Conservation (phyloP, 2,888 invertebrate species). For the Helobdella robusta region DNA sequence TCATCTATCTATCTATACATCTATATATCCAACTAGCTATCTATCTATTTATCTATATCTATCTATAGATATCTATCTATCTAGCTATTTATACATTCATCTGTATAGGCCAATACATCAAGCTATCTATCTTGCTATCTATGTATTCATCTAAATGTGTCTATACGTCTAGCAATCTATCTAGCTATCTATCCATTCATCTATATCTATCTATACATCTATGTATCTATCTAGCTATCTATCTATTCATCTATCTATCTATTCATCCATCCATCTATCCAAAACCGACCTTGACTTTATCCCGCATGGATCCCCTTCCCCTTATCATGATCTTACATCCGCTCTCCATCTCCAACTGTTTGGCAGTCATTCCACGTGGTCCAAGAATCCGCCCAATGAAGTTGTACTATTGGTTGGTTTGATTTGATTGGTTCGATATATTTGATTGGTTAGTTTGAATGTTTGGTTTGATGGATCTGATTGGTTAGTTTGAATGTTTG, state of each 20-base stretch:
- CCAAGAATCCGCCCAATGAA: constrained; percentile 99
- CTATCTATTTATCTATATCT: background rate
- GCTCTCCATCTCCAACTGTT: constrained; percentile 98
- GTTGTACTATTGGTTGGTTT: too few species aligned
- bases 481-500: too few species aligned
- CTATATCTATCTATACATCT: background rate
- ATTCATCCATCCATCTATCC: background rate
- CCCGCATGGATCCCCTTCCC: constrained; percentile 98
- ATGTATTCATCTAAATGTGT: background rate
- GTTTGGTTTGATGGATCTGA: too few species aligned
- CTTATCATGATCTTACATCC: constrained; percentile 99
- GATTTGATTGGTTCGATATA: too few species aligned
- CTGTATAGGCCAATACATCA: too few species aligned
- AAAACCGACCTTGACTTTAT: constrained; percentile 86
- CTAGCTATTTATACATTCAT: background rate
- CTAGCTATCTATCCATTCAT: background rate
- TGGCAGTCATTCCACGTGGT: constrained; percentile 98
- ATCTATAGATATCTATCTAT: too few species aligned
- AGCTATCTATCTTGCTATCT: background rate
- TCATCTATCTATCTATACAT: background rate
- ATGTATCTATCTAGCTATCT: background rate
- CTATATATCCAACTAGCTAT: background rate
- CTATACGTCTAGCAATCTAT: background rate
- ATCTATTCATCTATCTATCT: background rate
- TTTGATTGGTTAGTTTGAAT: too few species aligned